Base-by-base conservation (phyloP, 2,797 vertebrate species). In the Sciurus vulgaris region DNA sequence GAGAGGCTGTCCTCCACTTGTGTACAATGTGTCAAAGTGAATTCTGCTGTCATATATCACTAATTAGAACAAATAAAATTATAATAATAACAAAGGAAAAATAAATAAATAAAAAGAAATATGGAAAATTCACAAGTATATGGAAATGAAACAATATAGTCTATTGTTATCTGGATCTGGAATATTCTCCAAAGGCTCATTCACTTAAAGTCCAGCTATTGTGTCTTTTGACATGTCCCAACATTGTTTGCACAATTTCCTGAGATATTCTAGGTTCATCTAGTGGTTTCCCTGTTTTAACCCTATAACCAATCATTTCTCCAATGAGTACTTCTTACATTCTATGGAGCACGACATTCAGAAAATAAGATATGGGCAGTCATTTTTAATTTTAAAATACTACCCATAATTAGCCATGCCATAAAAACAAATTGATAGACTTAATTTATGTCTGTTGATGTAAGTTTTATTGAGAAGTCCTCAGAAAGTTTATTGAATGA, bases 401-500 rank as follows among this genome's bases (percentile, higher is more conserved):
- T 28, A 59, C 13, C 38, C 6, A 24, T 67, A 49, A 78, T 9
- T 78, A 87, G 20, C 7, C 87, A 17, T 67, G 33, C 9, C 38
- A 87, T 84, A 38, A 72, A 85, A 56, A 33, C 5, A 93, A 77
- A 56, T 5, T 47, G 35, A 38, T 74, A 73, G 5, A 70, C 0
- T 74, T 93, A 72, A 91, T 35, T 41, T 82, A 67, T n/a, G 8
- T 79, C 72, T 61, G 76, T 59, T 59, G 56, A 59, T 59, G 7
- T 56, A 38, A 38, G 49, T 51, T 51, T 15, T 51, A 51, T 51
- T 56, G n/a, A 65, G 9, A 72, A 17, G 17, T 13, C 10, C 2
- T 95, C 33, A 41, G 8, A 78, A 35, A 70, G 24, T n/a, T 61
- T 77, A n/a, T 44, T 77, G 72, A 88, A 85, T 96, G n/a, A 86